These are phyloP conservation scores for Enteromius anoplus DNA, from an alignment of 2,797 vertebrate genomes.

Conservation along the genomic window DNA sequence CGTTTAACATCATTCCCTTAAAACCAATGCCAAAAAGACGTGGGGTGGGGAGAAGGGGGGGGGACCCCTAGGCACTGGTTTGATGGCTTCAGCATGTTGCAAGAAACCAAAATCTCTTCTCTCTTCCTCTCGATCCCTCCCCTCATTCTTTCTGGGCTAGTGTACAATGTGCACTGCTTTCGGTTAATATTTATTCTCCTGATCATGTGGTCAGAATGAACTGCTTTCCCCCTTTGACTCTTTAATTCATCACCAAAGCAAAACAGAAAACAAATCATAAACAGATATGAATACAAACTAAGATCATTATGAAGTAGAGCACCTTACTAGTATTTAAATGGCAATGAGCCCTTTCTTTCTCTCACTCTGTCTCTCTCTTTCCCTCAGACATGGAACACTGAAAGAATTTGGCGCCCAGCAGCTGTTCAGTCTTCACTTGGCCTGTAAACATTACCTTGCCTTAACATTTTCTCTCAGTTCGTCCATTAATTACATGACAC, in stretches of 20 bases:
- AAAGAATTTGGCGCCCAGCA: slow-evolving; percentile 26
- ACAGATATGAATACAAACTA: slow-evolving; percentile 5
- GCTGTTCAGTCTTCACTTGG: slow-evolving; percentile 34
- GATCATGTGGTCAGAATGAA: slow-evolving; percentile 41
- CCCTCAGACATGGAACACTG: slow-evolving; percentile 32
- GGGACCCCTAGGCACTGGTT: slow-evolving; percentile 31
- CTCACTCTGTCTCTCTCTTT: not conserved
- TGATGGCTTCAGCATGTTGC: slow-evolving; percentile 50
- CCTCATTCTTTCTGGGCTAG: slow-evolving; percentile 26
- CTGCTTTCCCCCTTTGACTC: not conserved
- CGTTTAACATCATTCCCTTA: slow-evolving; percentile 38
- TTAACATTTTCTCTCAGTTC: slow-evolving; percentile 18
- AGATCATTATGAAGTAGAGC: slow-evolving; percentile 30
- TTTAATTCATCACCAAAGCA: slow-evolving; percentile 15
- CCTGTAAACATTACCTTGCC: slow-evolving; percentile 1
- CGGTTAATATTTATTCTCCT: slow-evolving; percentile 48
- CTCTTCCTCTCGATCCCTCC: not conserved
- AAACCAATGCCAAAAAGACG: slow-evolving; percentile 41
- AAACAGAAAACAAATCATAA: not conserved
- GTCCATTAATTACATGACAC: slow-evolving; percentile 4
- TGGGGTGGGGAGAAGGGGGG: not conserved
- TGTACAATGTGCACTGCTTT: slow-evolving; percentile 46
- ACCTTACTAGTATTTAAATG: slow-evolving; percentile 31
- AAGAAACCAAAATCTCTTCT: slow-evolving; percentile 24
- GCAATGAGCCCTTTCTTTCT: not conserved